Evolutionary conservation across 2,888 invertebrate genomes (phyloP).

Genomic region (Pachymerium ferrugineum): DNA sequence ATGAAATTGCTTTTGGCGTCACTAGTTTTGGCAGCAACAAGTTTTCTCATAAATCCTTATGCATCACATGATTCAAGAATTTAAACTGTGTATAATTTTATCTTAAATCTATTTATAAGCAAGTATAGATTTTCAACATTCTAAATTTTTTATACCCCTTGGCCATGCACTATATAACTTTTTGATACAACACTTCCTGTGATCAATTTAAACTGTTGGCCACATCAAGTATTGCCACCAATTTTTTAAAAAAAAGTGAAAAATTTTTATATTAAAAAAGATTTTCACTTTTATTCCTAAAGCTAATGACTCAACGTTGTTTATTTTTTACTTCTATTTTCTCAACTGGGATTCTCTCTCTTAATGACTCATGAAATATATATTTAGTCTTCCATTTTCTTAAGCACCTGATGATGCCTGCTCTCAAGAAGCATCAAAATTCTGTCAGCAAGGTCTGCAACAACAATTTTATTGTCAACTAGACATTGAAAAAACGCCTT

Average conservation of each 20-base stretch:
- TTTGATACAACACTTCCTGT: too few relatives aligned
- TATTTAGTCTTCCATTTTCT: background rate
- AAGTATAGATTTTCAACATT: background rate
- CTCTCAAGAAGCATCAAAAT: background rate
- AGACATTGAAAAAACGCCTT: background rate
- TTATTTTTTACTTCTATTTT: too few relatives aligned
- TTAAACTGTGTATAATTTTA: conserved; percentile 6
- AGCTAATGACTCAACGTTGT: background rate
- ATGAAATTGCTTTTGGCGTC: background rate
- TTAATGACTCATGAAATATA: background rate
- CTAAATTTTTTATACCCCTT: too few relatives aligned
- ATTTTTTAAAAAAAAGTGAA: background rate
- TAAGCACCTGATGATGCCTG: conserved; percentile 1
- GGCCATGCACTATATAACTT: too few relatives aligned
- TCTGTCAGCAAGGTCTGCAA: background rate
- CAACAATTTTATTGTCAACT: background rate
- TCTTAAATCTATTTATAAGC: background rate
- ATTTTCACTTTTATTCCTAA: background rate
- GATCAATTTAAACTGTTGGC: too few relatives aligned
- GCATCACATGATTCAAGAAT: conserved; percentile 2
- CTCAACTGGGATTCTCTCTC: background rate
- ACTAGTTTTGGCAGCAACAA: background rate
- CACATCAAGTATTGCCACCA: too few relatives aligned
- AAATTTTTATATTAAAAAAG: background rate
- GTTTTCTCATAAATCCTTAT: background rate